These are phyloP conservation scores for Pseudotriccus pelzelni DNA, from an alignment of 2,797 vertebrate genomes.

Conservation along the genomic window DNA sequence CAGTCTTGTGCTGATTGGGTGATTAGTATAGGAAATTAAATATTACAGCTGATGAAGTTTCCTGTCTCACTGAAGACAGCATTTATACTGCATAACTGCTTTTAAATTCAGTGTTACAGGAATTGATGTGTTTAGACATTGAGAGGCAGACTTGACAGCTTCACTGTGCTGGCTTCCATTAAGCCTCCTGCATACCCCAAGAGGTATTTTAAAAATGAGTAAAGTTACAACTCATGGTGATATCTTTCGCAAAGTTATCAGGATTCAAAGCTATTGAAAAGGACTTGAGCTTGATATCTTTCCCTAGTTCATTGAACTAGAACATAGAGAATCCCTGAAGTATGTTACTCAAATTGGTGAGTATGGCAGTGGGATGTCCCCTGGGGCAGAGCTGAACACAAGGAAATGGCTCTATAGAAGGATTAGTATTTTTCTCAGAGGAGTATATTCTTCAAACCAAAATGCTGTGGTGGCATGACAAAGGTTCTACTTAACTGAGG, in stretches of 20 bases:
- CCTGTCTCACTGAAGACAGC: not conserved
- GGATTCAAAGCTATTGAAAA: not conserved
- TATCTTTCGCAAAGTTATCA: not conserved
- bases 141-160: not conserved
- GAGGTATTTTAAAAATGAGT: not conserved
- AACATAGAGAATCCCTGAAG: not conserved
- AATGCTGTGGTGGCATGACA: not conserved
- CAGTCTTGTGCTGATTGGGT: not conserved
- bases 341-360: not conserved
- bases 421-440: not conserved
- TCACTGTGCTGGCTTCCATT: not conserved
- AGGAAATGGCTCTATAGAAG: not conserved
- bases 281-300: not conserved
- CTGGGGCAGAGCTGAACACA: accelerated
- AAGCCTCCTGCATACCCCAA: not conserved
- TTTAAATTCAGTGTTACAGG: not conserved
- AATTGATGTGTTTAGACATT: not conserved
- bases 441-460: not conserved
- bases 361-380: not conserved
- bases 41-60: not conserved
- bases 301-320: not conserved
- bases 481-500: not conserved
- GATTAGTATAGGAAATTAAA: not conserved
- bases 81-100: not conserved
- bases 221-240: not conserved